Percentiles rank a stretch among this genome's conserved stretches.
These are phyloP conservation scores for Lacerta agilis DNA, from an alignment of 2,797 vertebrate species.

Conservation along the genomic window DNA sequence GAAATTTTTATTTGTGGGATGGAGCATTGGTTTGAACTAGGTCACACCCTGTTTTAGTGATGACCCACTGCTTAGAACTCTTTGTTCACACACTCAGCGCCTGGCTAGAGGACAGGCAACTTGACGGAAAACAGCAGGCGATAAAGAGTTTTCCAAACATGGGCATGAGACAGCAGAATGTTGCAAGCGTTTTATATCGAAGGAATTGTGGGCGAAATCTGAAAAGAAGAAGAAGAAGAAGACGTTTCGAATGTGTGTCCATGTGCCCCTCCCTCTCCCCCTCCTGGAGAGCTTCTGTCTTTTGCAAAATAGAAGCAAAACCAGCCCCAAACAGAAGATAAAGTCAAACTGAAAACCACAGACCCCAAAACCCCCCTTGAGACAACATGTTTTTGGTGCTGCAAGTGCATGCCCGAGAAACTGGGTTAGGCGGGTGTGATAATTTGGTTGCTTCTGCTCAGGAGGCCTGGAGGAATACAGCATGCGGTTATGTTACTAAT, in stretches of 20 bases:
- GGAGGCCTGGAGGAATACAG: not conserved
- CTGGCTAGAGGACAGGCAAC: not conserved
- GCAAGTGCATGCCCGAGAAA: constrained; percentile 16
- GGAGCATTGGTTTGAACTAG: not conserved
- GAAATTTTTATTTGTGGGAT: not conserved
- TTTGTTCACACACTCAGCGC: too few relatives aligned
- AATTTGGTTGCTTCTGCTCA: constrained; percentile 17
- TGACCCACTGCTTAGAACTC: not conserved
- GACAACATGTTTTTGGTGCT: constrained; percentile 41
- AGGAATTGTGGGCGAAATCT: not conserved
- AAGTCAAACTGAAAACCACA: constrained; percentile 66
- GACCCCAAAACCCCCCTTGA: constrained; percentile 46
- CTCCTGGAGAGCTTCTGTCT: constrained; percentile 41
- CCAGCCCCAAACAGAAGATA: constrained; percentile 41
- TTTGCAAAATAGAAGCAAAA: constrained; percentile 64
- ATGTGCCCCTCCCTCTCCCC: not conserved
- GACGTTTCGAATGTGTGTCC: not conserved
- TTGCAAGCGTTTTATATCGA: not conserved
- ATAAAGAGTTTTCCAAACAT: not conserved
- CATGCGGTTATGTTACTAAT: constrained; percentile 32
- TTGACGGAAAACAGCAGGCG: not conserved
- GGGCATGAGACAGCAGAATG: not conserved
- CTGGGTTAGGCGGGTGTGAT: not conserved
- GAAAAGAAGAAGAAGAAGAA: not conserved
- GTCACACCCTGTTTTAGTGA: not conserved